Percentiles rank a stretch among this genome's conserved stretches.
Evolutionary conservation across 64 coral and sea anemone genomes (phyloP).

Genomic region (Catalaphyllia jardinei): DNA sequence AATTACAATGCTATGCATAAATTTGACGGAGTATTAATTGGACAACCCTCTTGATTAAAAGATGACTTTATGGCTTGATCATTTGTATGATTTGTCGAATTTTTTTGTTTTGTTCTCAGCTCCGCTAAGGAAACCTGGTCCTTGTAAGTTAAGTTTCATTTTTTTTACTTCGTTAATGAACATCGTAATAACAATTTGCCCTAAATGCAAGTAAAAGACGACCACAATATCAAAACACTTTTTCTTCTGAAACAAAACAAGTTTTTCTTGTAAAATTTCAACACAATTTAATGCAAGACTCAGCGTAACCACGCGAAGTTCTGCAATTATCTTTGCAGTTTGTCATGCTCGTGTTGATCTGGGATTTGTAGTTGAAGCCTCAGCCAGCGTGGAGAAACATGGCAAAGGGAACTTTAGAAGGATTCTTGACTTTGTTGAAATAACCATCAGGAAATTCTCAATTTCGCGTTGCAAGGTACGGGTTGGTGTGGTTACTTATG

Average conservation of each 20-base stretch:
- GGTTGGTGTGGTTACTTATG: slow-evolving; percentile 50
- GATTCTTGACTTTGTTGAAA: slow-evolving; percentile 65
- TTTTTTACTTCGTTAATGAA: background rate
- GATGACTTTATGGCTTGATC: background rate
- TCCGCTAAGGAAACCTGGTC: background rate
- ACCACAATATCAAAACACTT: too few species aligned
- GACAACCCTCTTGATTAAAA: too few species aligned
- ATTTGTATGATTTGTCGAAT: background rate
- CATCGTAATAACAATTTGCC: too few species aligned
- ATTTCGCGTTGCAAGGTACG: slow-evolving; percentile 27
- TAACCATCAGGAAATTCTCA: slow-evolving; percentile 40
- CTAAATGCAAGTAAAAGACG: too few species aligned
- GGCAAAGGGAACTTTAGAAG: slow-evolving; percentile 63
- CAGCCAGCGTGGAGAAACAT: slow-evolving; percentile 61
- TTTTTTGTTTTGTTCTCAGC: background rate
- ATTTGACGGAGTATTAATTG: too few species aligned
- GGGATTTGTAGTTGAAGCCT: slow-evolving; percentile 54
- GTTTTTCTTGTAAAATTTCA: background rate
- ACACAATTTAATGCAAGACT: background rate
- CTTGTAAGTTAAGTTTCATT: background rate
- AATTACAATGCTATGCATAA: too few species aligned
- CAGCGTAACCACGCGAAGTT: background rate
- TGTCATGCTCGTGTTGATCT: slow-evolving; percentile 32
- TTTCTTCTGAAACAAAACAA: too few species aligned
- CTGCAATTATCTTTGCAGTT: background rate